Conservation (phyloP, 2,113 vertebrate genomes). For the Polypterus bichir region DNA sequence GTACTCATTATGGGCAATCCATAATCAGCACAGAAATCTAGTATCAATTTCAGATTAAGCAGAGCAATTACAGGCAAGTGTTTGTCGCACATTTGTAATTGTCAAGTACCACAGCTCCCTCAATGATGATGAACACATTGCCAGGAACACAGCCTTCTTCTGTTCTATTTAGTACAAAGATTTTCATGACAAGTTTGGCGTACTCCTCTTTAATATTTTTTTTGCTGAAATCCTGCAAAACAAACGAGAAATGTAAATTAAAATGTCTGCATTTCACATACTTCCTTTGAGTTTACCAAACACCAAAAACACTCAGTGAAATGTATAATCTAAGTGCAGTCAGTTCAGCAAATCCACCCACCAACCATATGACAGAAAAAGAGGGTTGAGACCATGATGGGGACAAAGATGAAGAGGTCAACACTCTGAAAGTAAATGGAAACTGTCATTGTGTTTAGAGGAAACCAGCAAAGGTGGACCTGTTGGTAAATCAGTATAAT, state of each 20-base stretch:
- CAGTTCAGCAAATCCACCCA: no score
- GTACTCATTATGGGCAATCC: background rate
- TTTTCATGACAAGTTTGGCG: constrained; percentile 6
- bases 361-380: no score
- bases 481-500: no score
- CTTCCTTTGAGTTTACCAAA: constrained; percentile 10
- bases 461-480: no score
- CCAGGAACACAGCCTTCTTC: constrained; percentile 11
- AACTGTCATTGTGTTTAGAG: no score
- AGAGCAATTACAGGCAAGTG: constrained; percentile 3
- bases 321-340: no score
- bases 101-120: constrained; percentile 13
- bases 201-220: constrained; percentile 11
- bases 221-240: constrained; percentile 13
- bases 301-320: background rate
- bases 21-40: background rate
- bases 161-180: constrained; percentile 12
- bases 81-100: constrained; percentile 6
- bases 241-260: constrained; percentile 8
- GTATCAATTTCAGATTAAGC: background rate
- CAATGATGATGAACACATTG: constrained; percentile 11
- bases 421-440: no score
- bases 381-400: no score
- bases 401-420: no score
- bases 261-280: constrained; percentile 5